These are phyloP conservation scores for Premnoplex brunnescens DNA, from an alignment of 2,797 vertebrate genomes.

Conservation along the genomic window DNA sequence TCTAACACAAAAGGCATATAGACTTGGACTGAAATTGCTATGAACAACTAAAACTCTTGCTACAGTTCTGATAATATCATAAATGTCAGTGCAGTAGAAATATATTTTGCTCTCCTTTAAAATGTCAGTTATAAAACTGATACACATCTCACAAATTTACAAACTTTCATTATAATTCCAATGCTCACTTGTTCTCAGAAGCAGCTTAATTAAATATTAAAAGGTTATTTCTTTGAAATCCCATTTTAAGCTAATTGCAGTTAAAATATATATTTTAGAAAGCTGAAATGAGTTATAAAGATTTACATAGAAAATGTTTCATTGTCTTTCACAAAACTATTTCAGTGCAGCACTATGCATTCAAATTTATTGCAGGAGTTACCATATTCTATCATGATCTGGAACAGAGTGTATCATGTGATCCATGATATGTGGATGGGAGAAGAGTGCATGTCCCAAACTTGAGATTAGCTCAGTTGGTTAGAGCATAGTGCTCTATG, in stretches of 20 bases:
- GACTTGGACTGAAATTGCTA: not conserved
- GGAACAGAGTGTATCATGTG: not conserved
- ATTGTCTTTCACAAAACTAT: not conserved
- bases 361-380: not conserved
- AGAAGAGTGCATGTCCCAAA: not conserved
- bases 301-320: not conserved
- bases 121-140: not conserved
- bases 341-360: not conserved
- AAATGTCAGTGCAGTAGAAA: not conserved
- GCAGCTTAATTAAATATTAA: conserved; percentile 7
- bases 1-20: not conserved
- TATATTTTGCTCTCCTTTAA: not conserved
- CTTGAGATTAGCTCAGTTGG: not conserved
- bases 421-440: not conserved
- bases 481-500: not conserved
- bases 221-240: not conserved
- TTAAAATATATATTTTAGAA: not conserved
- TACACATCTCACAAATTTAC: not conserved
- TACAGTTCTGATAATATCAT: not conserved
- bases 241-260: not conserved
- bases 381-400: not conserved
- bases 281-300: not conserved
- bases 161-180: conserved; percentile 6
- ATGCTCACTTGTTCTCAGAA: not conserved
- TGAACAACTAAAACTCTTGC: not conserved